phyloP scores from a whole-genome alignment of 2,113 vertebrate genomes.

The Tachysurus vachellii region DNA sequence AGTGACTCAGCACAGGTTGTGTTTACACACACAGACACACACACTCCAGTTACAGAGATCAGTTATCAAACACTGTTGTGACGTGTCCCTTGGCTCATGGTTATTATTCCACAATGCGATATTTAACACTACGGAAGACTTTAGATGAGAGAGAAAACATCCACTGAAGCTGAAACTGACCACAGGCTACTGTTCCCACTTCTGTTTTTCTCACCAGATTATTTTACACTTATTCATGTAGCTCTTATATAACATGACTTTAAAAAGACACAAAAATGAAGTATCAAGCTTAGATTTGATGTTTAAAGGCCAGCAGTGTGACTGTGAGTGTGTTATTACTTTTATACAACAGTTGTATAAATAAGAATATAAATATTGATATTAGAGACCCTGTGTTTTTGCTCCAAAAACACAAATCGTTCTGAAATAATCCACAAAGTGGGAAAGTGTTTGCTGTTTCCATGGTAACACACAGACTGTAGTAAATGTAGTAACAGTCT shows the following conservation, averaged over 20 bases:
- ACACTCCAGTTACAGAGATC: not conserved
- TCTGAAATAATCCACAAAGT: no score
- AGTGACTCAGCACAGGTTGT: not conserved
- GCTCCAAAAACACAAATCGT: no score
- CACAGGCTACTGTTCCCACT: not conserved
- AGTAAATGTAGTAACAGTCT: no score
- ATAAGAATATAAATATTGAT: no score
- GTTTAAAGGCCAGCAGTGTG: no score
- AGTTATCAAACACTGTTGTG: not conserved
- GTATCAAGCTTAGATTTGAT: no score
- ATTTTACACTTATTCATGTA: not conserved
- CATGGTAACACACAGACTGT: no score
- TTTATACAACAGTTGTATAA: no score
- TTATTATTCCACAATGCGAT: not conserved
- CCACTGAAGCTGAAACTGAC: not conserved
- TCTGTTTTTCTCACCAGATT: not conserved
- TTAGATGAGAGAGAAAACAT: not conserved
- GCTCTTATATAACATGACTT: not conserved
- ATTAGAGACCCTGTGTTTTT: no score
- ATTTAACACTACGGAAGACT: not conserved
- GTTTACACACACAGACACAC: not conserved
- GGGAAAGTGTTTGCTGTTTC: no score
- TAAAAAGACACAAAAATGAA: no score
- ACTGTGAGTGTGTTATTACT: no score
- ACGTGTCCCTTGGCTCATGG: not conserved